Percentiles rank a stretch among this genome's conserved stretches.
These are phyloP conservation scores for Norana najaformis DNA, from an alignment of 2,888 invertebrate species.

Conservation along the genomic window DNA sequence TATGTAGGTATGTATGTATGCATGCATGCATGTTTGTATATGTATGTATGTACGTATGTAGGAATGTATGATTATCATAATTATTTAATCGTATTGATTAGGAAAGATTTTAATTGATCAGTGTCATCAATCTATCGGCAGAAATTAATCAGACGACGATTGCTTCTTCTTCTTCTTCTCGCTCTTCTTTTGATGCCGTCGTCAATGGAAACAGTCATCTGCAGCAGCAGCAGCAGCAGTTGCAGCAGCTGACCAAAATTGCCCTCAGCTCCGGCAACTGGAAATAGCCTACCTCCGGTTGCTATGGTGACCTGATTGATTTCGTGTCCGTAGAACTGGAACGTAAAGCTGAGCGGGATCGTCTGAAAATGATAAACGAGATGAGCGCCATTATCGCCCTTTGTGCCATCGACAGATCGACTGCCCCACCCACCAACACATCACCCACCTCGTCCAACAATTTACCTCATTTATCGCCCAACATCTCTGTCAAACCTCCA, in stretches of 20 bases:
- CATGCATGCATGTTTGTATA: no score
- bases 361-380: constrained; percentile 34
- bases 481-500: background rate
- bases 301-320: constrained; percentile 43
- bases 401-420: background rate
- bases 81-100: background rate
- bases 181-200: background rate
- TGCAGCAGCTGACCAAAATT: background rate
- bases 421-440: background rate
- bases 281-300: constrained; percentile 42
- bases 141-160: background rate
- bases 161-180: background rate
- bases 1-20: no score
- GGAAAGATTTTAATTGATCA: background rate
- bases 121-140: background rate
- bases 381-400: background rate
- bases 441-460: background rate
- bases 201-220: background rate
- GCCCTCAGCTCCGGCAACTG: constrained; percentile 4
- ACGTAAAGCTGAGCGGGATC: constrained; percentile 39
- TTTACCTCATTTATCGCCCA: background rate
- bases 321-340: constrained; percentile 44
- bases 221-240: background rate
- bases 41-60: no score
- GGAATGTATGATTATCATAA: no score